Evolutionary conservation across 2,888 invertebrate species (phyloP).

Genomic region (Sepioteuthis lessoniana): DNA sequence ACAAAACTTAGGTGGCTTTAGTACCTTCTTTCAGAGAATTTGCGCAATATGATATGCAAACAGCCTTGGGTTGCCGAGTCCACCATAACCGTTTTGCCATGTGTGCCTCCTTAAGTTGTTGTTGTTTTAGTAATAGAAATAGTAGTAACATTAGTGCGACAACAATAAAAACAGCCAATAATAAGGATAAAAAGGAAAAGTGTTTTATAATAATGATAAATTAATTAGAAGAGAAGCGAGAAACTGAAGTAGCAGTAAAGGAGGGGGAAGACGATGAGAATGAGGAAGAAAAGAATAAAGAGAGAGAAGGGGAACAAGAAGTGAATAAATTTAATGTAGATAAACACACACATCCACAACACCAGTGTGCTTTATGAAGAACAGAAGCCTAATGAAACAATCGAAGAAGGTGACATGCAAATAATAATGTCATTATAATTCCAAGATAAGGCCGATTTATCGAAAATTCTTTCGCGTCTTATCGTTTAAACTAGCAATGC

Average conservation of each 20-base stretch:
- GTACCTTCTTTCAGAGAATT: too few species aligned
- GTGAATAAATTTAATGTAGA: neutral
- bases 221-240: too few species aligned
- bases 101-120: too few species aligned
- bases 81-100: too few species aligned
- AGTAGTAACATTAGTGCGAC: too few species aligned
- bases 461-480: neutral
- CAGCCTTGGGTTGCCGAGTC: too few species aligned
- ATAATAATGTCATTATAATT: constrained; percentile 33
- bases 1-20: too few species aligned
- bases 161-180: too few species aligned
- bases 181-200: too few species aligned
- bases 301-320: neutral
- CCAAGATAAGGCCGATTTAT: neutral
- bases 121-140: too few species aligned
- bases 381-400: neutral
- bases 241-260: neutral
- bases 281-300: neutral
- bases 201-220: too few species aligned
- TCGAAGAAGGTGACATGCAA: neutral
- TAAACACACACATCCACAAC: neutral
- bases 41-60: too few species aligned
- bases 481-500: neutral
- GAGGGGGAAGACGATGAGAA: neutral
- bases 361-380: neutral